Percentiles rank a stretch among this genome's conserved stretches.
Conservation (phyloP, 2,113 vertebrate genomes). For the Hippoglossus stenolepis region DNA sequence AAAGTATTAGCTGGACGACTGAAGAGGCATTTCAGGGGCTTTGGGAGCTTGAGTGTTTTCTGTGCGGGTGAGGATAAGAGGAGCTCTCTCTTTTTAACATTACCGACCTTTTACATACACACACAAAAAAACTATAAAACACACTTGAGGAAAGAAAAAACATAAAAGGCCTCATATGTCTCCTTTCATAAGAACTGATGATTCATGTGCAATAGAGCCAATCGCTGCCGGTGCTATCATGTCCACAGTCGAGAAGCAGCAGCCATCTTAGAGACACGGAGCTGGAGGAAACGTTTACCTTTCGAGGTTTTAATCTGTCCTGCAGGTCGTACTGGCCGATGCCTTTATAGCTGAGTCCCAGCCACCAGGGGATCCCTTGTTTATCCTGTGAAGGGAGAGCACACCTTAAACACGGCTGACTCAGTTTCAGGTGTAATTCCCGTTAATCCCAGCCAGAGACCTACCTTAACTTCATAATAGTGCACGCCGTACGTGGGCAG, state of each 20-base stretch:
- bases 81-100: too few species aligned
- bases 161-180: too few species aligned
- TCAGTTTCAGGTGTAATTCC: constrained; percentile 28
- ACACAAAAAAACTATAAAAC: too few species aligned
- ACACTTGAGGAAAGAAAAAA: too few species aligned
- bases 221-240: too few species aligned
- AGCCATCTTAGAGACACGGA: constrained; percentile 9
- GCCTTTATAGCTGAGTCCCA: constrained; percentile 98
- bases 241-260: not conserved
- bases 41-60: too few species aligned
- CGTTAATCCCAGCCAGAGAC: constrained; percentile 54
- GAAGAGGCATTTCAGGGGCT: too few species aligned
- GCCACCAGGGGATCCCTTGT: constrained; percentile 99
- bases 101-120: too few species aligned
- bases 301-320: constrained; percentile 95
- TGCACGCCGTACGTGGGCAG: constrained; percentile 97
- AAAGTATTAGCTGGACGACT: too few species aligned
- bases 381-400: constrained; percentile 88
- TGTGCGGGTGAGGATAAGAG: too few species aligned
- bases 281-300: constrained; percentile 66
- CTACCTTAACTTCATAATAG: constrained; percentile 98
- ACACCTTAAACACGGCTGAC: not conserved
- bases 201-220: too few species aligned
- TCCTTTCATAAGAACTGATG: too few species aligned
- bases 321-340: constrained; percentile 98